A percentile compares a stretch with the other conserved stretches of the same genome.
These are phyloP conservation scores for Amphiprion ocellaris DNA, from an alignment of 2,113 vertebrate genomes.

Conservation along the genomic window DNA sequence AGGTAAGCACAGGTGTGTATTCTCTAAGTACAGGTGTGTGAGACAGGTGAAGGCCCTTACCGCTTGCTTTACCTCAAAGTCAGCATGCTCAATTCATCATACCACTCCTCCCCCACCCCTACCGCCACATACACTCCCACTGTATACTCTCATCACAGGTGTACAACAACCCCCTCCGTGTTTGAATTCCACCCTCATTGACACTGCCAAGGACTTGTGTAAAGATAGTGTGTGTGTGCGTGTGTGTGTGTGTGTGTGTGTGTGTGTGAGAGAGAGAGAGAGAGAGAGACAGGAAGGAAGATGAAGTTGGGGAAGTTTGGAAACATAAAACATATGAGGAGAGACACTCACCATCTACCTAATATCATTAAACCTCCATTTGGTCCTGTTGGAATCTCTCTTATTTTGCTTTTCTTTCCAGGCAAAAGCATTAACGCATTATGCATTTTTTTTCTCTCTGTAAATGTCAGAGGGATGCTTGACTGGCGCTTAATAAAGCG, in stretches of 20 bases:
- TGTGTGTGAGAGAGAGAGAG: neutral
- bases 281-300: neutral
- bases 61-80: slow-evolving; percentile 45
- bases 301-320: neutral
- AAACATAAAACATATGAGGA: slow-evolving; percentile 27
- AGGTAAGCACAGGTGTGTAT: slow-evolving; percentile 72
- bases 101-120: slow-evolving; percentile 43
- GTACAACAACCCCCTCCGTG: slow-evolving; percentile 49
- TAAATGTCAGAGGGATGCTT: slow-evolving; percentile 82
- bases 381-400: slow-evolving; percentile 16
- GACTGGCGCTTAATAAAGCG: slow-evolving; percentile 74
- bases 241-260: neutral
- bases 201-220: neutral
- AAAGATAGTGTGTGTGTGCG: slow-evolving; percentile 13
- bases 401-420: slow-evolving; percentile 38
- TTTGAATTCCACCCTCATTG: slow-evolving; percentile 78
- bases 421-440: slow-evolving; percentile 50
- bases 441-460: slow-evolving; percentile 42
- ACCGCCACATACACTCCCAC: slow-evolving; percentile 16
- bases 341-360: slow-evolving; percentile 12
- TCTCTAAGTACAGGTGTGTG: slow-evolving; percentile 77
- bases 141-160: slow-evolving; percentile 60
- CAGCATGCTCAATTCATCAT: slow-evolving; percentile 60
- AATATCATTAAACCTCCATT: slow-evolving; percentile 33
- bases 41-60: slow-evolving; percentile 72